phyloP scores from a whole-genome alignment of 2,113 vertebrate species.

The Apodemus speciosus region DNA sequence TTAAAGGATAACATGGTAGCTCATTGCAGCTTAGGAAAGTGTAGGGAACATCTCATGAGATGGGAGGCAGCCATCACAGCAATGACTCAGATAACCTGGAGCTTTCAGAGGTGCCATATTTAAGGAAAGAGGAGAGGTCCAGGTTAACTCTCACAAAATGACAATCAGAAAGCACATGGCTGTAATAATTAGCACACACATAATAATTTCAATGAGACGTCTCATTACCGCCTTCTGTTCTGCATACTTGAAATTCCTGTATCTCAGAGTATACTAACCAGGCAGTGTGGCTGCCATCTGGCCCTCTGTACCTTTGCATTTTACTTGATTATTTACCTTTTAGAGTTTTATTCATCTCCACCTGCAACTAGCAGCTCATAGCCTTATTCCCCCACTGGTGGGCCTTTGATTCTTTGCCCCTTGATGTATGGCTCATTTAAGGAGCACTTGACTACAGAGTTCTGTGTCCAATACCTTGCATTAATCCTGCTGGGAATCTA shows the following conservation, averaged over 20 bases:
- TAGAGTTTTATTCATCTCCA: not conserved
- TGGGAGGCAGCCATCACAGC: not conserved
- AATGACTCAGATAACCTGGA: not conserved
- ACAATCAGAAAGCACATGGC: not conserved
- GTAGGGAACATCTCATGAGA: not conserved
- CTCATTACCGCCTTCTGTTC: not conserved
- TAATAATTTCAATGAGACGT: not conserved
- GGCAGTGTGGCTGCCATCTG: too few relatives aligned
- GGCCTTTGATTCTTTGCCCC: not conserved
- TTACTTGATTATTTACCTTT: not conserved
- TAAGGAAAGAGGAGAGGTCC: not conserved
- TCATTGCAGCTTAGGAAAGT: not conserved
- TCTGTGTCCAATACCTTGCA: not conserved
- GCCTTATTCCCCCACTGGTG: not conserved
- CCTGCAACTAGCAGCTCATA: not conserved
- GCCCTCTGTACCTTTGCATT: not conserved
- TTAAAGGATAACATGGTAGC: not conserved
- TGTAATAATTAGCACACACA: not conserved
- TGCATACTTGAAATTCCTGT: not conserved
- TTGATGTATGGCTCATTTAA: not conserved
- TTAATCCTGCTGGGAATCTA: not conserved
- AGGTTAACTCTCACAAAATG: not conserved
- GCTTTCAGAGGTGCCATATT: not conserved
- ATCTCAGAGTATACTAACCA: not conserved
- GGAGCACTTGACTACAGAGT: not conserved